A percentile compares a stretch with the other conserved stretches of the same genome.
phyloP scores from a whole-genome alignment of 2,113 vertebrate genomes.

The Rhynchomys soricoides region DNA sequence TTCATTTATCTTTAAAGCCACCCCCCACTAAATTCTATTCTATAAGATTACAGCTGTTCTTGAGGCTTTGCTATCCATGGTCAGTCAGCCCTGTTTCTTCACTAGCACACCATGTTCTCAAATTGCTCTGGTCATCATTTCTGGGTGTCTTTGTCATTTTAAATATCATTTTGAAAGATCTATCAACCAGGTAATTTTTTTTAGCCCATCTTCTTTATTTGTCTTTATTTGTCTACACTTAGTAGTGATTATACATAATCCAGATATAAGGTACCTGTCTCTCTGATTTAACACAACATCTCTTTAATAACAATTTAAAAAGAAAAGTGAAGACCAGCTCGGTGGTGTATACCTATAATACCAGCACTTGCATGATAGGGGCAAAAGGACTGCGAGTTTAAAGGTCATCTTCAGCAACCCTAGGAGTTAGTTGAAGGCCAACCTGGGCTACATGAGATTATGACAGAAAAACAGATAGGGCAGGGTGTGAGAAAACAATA shows the following conservation, averaged over 20 bases:
- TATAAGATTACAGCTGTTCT: background rate
- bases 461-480: background rate
- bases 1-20: background rate
- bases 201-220: background rate
- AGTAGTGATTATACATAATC: background rate
- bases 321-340: background rate
- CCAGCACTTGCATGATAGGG: background rate
- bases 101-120: background rate
- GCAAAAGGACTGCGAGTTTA: background rate
- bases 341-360: background rate
- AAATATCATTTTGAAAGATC: background rate
- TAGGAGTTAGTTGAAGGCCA: no score
- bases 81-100: background rate
- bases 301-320: background rate
- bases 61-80: background rate
- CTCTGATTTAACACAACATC: background rate
- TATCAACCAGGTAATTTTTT: background rate
- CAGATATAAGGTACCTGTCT: background rate
- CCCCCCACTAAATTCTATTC: background rate
- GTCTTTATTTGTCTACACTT: background rate
- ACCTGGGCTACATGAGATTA: background rate
- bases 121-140: background rate
- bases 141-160: background rate
- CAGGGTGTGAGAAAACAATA: no score
- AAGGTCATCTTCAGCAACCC: background rate